A percentile compares a stretch with the other conserved stretches of the same genome.
Conservation (phyloP, 2,113 vertebrate species). For the Atrichornis clamosus region DNA sequence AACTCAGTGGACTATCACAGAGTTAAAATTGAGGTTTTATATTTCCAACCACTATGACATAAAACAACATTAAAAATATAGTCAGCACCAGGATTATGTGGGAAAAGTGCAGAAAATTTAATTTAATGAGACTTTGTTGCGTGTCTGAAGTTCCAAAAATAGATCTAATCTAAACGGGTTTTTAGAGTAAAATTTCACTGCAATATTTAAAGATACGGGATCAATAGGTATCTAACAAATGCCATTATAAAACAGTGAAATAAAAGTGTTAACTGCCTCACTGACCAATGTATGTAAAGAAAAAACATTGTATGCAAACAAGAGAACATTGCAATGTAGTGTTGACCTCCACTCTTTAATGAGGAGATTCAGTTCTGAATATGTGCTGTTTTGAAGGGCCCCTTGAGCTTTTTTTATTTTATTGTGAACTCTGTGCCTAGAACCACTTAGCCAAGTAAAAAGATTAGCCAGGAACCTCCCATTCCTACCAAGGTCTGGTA, state of each 20-base stretch:
- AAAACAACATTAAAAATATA: not conserved
- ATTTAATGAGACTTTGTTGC: accelerated
- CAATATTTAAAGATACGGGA: not conserved
- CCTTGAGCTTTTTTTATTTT: constrained; percentile 40
- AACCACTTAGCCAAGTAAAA: constrained; percentile 56
- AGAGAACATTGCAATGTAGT: not conserved
- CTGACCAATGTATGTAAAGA: not conserved
- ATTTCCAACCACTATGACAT: not conserved
- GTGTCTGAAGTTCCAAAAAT: not conserved
- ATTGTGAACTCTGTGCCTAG: constrained; percentile 40
- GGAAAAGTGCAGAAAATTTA: not conserved
- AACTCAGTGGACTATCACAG: not conserved
- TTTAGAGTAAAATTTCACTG: not conserved
- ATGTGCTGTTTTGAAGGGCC: constrained; percentile 12
- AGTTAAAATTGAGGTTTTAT: not conserved
- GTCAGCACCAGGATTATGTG: not conserved
- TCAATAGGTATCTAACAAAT: not conserved
- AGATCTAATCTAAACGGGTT: not conserved
- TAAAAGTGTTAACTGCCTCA: not conserved
- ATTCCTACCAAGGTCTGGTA: constrained; percentile 22
- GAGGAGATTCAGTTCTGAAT: not conserved
- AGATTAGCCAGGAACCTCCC: constrained; percentile 30
- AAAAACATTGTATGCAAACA: not conserved
- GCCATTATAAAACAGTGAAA: not conserved
- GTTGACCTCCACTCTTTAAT: not conserved